Conservation (phyloP, 2,888 invertebrate species). For the Lacanobia oleracea region DNA sequence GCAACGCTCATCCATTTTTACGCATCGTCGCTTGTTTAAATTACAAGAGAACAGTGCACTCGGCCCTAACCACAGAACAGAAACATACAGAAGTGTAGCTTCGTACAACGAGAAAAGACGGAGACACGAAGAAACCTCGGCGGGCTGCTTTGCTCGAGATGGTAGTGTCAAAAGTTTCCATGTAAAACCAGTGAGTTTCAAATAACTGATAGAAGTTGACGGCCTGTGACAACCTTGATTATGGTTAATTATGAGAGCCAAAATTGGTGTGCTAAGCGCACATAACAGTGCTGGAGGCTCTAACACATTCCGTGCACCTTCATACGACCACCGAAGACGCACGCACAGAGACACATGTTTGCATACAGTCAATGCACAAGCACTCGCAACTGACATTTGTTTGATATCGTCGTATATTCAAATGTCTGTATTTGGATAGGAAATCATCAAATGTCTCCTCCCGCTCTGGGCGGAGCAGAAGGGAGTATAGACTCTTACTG, state of each 20-base stretch:
- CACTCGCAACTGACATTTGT: not conserved
- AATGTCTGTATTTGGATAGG: no score
- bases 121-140: not conserved
- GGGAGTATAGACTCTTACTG: no score
- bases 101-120: not conserved
- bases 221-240: no score
- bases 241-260: no score
- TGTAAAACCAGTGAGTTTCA: not conserved
- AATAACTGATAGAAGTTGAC: no score
- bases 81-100: not conserved
- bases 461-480: no score
- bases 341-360: not conserved
- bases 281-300: no score
- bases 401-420: not conserved
- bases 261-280: no score
- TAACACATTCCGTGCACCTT: no score
- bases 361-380: not conserved
- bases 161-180: not conserved
- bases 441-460: no score
- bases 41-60: slow-evolving; percentile 79
- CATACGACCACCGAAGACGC: no score
- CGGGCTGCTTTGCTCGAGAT: not conserved
- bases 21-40: slow-evolving; percentile 84
- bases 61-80: slow-evolving; percentile 52
- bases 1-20: slow-evolving; percentile 81